Conservation (phyloP, 2,797 vertebrate genomes). For the Zenarchopterus dispar region DNA sequence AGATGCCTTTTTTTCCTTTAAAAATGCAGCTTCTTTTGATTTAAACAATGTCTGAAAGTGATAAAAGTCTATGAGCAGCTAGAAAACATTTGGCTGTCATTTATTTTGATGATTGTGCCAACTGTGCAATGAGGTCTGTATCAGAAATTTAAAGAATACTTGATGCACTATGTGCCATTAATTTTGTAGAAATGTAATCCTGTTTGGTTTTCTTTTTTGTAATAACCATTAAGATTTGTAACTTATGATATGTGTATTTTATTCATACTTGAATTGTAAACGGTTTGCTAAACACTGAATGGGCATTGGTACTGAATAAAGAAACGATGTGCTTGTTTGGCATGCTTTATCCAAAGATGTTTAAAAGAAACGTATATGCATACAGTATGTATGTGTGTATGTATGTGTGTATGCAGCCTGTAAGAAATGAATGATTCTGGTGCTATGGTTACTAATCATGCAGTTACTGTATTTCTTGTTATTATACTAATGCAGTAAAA, state of each 20-base stretch:
- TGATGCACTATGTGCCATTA: slow-evolving; percentile 93
- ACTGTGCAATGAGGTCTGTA: slow-evolving; percentile 89
- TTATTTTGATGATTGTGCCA: slow-evolving; percentile 68
- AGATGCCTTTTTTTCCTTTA: slow-evolving; percentile 58
- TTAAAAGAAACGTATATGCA: slow-evolving; percentile 71
- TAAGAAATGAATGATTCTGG: slow-evolving; percentile 73
- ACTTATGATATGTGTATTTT: slow-evolving; percentile 88
- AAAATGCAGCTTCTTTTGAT: slow-evolving; percentile 72
- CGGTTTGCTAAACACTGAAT: slow-evolving; percentile 70
- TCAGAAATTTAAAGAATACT: slow-evolving; percentile 89
- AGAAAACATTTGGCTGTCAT: slow-evolving; percentile 77
- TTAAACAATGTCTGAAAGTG: slow-evolving; percentile 59
- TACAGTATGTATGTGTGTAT: slow-evolving; percentile 55
- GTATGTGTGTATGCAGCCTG: slow-evolving; percentile 65
- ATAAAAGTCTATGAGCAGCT: slow-evolving; percentile 79
- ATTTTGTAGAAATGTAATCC: slow-evolving; percentile 82
- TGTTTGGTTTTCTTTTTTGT: slow-evolving; percentile 57
- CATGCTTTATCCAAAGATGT: slow-evolving; percentile 84
- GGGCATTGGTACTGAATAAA: slow-evolving; percentile 71
- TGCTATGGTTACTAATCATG: slow-evolving; percentile 77
- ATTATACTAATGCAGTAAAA: slow-evolving; percentile 77
- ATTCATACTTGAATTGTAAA: slow-evolving; percentile 81
- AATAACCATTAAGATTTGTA: slow-evolving; percentile 84
- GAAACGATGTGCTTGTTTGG: slow-evolving; percentile 67
- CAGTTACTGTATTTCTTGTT: slow-evolving; percentile 66